phyloP scores from a whole-genome alignment of 2,797 vertebrate genomes.

The Myripristis jacobus region DNA sequence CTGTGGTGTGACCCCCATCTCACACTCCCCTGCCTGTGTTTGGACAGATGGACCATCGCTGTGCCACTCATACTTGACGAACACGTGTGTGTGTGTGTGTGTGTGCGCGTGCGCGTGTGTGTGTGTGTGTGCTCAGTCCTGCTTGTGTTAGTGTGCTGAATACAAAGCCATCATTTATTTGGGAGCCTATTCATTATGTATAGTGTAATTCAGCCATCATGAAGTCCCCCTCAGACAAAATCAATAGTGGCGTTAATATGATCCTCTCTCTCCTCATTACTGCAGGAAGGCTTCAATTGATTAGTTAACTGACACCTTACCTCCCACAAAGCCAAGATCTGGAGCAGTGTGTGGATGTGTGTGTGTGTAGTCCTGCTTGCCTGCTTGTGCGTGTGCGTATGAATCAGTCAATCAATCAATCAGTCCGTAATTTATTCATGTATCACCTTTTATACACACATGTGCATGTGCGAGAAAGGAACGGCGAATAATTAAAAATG shows the following conservation, averaged over 20 bases:
- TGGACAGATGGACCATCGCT: slow-evolving; percentile 78
- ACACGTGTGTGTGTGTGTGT: slow-evolving; percentile 41
- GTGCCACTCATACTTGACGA: slow-evolving; percentile 67
- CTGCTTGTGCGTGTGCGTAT: slow-evolving; percentile 14
- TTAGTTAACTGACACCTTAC: slow-evolving; percentile 70
- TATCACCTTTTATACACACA: too few species aligned
- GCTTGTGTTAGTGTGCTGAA: slow-evolving; percentile 38
- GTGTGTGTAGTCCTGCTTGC: slow-evolving; percentile 8
- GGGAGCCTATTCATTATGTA: slow-evolving; percentile 73
- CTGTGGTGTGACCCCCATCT: slow-evolving; percentile 68
- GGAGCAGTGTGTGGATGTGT: not conserved
- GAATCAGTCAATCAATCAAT: too few species aligned
- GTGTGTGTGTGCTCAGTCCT: slow-evolving; percentile 15
- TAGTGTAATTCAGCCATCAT: slow-evolving; percentile 67
- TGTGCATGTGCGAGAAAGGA: too few species aligned
- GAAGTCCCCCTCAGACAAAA: slow-evolving; percentile 71
- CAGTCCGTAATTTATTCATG: too few species aligned
- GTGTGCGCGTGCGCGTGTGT: slow-evolving; percentile 9
- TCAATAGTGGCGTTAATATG: slow-evolving; percentile 78
- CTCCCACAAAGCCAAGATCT: slow-evolving; percentile 36
- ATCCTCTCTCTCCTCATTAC: slow-evolving; percentile 71
- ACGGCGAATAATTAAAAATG: too few species aligned
- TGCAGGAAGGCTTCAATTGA: slow-evolving; percentile 77
- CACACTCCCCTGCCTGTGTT: slow-evolving; percentile 72
- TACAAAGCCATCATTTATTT: slow-evolving; percentile 59